Base-by-base conservation (phyloP, 2,797 vertebrate species). In the Somateria mollissima region DNA sequence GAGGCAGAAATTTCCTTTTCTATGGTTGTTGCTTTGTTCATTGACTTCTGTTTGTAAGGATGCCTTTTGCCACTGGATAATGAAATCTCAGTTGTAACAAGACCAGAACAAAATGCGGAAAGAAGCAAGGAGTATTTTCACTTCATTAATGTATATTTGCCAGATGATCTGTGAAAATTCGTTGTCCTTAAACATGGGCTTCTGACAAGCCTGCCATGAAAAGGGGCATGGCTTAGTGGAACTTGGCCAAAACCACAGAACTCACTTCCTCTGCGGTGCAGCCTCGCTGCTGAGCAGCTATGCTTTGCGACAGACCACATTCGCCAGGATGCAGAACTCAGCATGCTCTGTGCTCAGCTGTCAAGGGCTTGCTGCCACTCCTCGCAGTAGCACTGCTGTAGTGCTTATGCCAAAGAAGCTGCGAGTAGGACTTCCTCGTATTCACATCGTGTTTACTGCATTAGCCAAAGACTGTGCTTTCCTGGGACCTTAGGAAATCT, bases 221-320 rank as follows among this genome's bases (percentile, higher is more conserved):
- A 75, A 87, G 77, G 36, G 62, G 34, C 13, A 2, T 41, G 65
- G 22, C 81, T n/a, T 64, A 66, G 41, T 39, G 19, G 54, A 32
- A 81, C 88, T 37, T 30, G 70, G 71, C 27, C 30, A 32, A 71
- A 90, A 13, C 14, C 20, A 16, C 3, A 1, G 4, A 88, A 45
- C 37, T 37, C 19, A 13, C 64, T 75, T 66, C 25, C 41, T 66
- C 19, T 37, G 17, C 25, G 57, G 60, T 25, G 49, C 39, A 61
- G 58, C 75, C 69, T 27, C 62, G 67, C 56, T 87, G 64, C 71
- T 51, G 2, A 28, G 18, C 32, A n/a, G 22, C 72, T 19, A 3
- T 25, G 41, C 12, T 57, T 76, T 54, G 39, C 36, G 70, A 32
- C 30, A 62, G 51, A 30, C 30, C 67, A 12, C 0, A 0, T 2